Evolutionary conservation across 1,140 invertebrate genomes (phyloP).

Genomic region (Goniozus legneri): DNA sequence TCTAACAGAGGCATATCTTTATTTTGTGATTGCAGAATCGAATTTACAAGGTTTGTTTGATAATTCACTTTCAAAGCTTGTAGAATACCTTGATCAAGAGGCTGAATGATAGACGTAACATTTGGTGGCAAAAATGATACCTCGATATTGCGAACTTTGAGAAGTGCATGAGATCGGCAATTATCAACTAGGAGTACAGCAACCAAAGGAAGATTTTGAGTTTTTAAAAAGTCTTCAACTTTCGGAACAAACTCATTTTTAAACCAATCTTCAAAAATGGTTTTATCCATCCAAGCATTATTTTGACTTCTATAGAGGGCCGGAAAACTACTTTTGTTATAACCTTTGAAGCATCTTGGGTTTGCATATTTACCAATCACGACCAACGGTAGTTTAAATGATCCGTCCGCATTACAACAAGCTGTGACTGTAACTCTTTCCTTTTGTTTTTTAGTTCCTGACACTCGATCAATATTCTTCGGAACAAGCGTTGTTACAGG

Average conservation of each 20-base stretch:
- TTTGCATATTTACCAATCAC: conserved; percentile 28
- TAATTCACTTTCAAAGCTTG: background rate
- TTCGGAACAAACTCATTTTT: conserved; percentile 29
- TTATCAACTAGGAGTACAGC: conserved; percentile 32
- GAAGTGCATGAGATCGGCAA: conserved; percentile 26
- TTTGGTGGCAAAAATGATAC: conserved; percentile 44
- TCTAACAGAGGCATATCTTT: background rate
- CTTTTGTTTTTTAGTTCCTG: conserved; percentile 17
- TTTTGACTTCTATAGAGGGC: conserved; percentile 25
- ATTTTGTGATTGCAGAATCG: background rate
- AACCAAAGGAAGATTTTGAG: conserved; percentile 16
- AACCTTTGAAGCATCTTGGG: conserved; percentile 22
- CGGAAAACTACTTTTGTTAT: conserved; percentile 15
- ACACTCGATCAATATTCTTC: background rate
- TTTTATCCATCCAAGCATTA: conserved; percentile 24
- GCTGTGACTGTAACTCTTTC: conserved; percentile 15
- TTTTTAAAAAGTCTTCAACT: too few species aligned
- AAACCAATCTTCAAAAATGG: conserved; percentile 31
- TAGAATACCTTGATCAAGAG: conserved; percentile 30
- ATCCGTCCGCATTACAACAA: conserved; percentile 23
- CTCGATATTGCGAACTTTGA: conserved; percentile 26
- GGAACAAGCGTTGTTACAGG: conserved; percentile 8
- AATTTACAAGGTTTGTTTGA: background rate
- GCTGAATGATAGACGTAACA: too few species aligned
- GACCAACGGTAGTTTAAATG: conserved; percentile 20